Evolutionary conservation across 2,888 invertebrate species (phyloP), one percentile per base, ranked within the genome.

Genomic region (Agrilus cyanescens): DNA sequence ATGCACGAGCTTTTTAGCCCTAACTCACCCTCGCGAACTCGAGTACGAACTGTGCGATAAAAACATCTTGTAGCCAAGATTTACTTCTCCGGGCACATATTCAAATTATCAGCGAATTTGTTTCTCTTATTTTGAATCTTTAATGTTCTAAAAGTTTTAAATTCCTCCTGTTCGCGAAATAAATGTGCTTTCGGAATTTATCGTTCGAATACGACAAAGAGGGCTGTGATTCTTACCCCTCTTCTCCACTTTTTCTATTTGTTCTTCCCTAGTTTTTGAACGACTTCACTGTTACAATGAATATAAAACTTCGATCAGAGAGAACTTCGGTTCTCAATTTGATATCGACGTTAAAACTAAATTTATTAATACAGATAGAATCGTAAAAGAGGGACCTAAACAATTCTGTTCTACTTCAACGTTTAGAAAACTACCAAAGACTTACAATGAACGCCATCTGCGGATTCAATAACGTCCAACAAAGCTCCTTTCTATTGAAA

Each of bases 71-170:
- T 67, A 65, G 61, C 63, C 55, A 62, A 67, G 66, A 67, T 66
- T 67, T 67, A 67, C 66, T 67, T 62, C 65, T 63, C 58, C 63
- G 59, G 61, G 62, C 67, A 67, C 67, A 67, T 67, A 67, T 68
- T 67, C 67, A 69, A 69, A 69, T 68, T 68, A 69, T 69, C 68
- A 68, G 62, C 63, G 59, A 68, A 68, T 69, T 68, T 68, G 67
- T 68, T 69, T 68, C 66, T 63, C 66, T 65, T 64, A 62, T 63
- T 63, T 59, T 54, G 55, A 53, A 60, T 60, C 57, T 61, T 60
- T 59, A 60, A 60, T 59, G 59, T 60, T 60, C 53, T 54, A 51
- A 53, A 55, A 55, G 53, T 54, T 54, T 53, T 54, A 51, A 51
- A 52, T 48, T 51, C 50, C 50, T 52, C 46, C 50, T 49, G 50